A percentile compares a stretch with the other conserved stretches of the same genome.
These are phyloP conservation scores for Listronotus bonariensis DNA, from an alignment of 1,140 invertebrate species.

Conservation along the genomic window DNA sequence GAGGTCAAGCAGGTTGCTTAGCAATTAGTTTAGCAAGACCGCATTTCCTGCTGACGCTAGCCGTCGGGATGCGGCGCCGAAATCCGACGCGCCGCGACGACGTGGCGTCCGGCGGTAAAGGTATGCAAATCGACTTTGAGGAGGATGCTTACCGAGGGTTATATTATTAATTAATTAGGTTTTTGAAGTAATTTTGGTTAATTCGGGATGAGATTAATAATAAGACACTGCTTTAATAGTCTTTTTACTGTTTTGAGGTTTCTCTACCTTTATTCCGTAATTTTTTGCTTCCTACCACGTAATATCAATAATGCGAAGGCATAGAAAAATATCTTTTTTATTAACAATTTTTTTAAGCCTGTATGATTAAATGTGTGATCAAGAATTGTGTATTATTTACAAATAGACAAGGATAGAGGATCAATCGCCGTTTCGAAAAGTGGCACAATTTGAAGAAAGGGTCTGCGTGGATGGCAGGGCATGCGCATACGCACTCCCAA, in stretches of 20 bases:
- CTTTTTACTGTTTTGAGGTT: background rate
- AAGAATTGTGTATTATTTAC: no score
- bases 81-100: conserved; percentile 4
- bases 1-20: conserved; percentile 53
- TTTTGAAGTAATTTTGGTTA: background rate
- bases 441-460: no score
- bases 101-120: conserved; percentile 8
- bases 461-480: no score
- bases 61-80: conserved; percentile 29
- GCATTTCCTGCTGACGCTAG: conserved; percentile 48
- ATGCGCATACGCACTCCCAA: no score
- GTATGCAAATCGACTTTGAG: conserved; percentile 13
- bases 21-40: conserved; percentile 52
- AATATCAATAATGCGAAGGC: no score
- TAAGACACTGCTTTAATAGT: background rate
- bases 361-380: no score
- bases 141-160: conserved; percentile 1
- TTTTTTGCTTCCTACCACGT: no score
- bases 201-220: background rate
- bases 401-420: no score
- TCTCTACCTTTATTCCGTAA: no score
- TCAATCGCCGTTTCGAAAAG: no score
- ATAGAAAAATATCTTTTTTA: no score
- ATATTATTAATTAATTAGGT: conserved; percentile 1
- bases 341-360: no score